Base-by-base conservation (phyloP, 2,113 vertebrate genomes). In the Tor tambroides region DNA sequence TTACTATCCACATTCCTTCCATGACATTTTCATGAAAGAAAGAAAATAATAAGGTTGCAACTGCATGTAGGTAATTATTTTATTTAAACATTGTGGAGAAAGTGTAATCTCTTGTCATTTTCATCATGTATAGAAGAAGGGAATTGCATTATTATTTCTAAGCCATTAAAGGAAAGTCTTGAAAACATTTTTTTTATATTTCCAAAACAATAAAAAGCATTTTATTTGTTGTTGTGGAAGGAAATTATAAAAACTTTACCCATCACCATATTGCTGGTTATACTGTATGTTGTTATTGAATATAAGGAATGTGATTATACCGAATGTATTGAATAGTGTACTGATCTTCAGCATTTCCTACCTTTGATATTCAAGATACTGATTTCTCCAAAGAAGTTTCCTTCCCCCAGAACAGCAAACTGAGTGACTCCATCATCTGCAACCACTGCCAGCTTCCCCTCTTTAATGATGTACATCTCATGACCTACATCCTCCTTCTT, bases 331-430 rank as follows among this genome's bases (percentile, higher is more conserved):
- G 5, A 75, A 46, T n/a, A 26, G 6, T 19, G 1, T 26, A 15
- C 21, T 41, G 23, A 17, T 51, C 26, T 67, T 30, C 35, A 32
- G 19, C 12, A 41, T 74, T 83, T 82, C 17, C 82, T 84, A 97
- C 98, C 98, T 95, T 95, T 97, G 87, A 99, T 98, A 89, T 97
- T 96, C 80, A 99, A 96, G 92, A 98, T 98, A 91, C 98, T 99
- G 91, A 99, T 98, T 94, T 99, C 98, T 32, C 98, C 98, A 23
- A 98, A 99, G 92, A 98, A 99, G 86, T 96, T 96, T 9, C 98
- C 96, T 0, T 94, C 95, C 5, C 96, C 94, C 19, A 98, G 95
- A 54, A 97, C 92, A 0, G 97, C 98, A 10, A 94, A 97, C 89
- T 92, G 95, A 0, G 96, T 97, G 80, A 96, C 41, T 0, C 97